These are phyloP conservation scores for Sicus ferrugineus DNA, from an alignment of 2,888 invertebrate species.

Conservation along the genomic window DNA sequence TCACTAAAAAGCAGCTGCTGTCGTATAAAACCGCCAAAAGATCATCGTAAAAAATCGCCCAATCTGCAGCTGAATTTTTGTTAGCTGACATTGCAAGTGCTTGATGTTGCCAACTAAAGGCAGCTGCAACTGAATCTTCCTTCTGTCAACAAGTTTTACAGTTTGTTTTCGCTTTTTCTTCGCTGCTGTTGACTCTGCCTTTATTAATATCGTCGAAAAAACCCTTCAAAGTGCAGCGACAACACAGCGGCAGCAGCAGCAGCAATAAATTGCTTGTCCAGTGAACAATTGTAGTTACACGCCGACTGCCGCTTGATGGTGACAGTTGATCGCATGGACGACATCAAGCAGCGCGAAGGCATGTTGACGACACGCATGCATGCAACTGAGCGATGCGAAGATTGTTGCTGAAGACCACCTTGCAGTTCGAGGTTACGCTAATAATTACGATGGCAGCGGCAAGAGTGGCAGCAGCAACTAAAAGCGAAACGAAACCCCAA, in stretches of 20 bases:
- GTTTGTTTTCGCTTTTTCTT: neutral
- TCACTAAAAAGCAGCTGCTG: conserved; percentile 3
- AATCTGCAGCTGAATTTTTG: neutral
- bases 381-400: conserved; percentile 17
- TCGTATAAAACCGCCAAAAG: neutral
- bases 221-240: neutral
- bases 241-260: neutral
- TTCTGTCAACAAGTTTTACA: neutral
- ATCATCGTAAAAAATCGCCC: neutral
- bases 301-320: conserved; percentile 5
- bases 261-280: conserved; percentile 20
- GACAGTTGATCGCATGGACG: conserved; percentile 13
- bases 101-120: neutral
- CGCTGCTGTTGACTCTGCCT: no score
- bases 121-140: neutral
- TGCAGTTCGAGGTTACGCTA: conserved; percentile 43
- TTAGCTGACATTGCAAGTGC: conserved; percentile 2
- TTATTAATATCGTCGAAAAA: neutral
- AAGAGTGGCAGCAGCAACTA: conserved; percentile 4
- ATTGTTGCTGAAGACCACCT: conserved; percentile 42
- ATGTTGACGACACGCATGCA: neutral
- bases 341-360: conserved; percentile 7
- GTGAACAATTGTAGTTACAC: conserved; percentile 12
- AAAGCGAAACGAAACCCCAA: conserved; percentile 4
- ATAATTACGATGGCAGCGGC: conserved; percentile 28